A percentile compares a stretch with the other conserved stretches of the same genome.
These are phyloP conservation scores for Napeogenes sylphis DNA, from an alignment of 2,888 invertebrate genomes.

Conservation along the genomic window DNA sequence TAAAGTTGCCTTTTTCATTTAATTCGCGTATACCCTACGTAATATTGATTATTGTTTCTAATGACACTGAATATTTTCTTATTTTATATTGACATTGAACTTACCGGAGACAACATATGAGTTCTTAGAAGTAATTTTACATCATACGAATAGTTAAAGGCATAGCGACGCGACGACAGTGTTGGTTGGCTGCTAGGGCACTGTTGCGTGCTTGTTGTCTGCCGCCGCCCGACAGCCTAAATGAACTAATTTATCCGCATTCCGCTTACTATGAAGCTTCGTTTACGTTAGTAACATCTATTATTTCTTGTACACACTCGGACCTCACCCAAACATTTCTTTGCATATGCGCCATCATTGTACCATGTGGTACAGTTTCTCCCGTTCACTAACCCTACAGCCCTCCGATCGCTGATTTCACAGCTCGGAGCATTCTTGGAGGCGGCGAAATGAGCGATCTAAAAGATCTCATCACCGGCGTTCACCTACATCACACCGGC, in stretches of 20 bases:
- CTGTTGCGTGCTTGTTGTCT: slow-evolving; percentile 65
- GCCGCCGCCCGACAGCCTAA: slow-evolving; percentile 59
- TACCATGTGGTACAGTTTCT: slow-evolving; percentile 29
- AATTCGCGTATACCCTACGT: no score
- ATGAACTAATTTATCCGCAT: slow-evolving; percentile 58
- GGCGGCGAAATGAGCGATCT: slow-evolving; percentile 89
- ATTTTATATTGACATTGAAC: no score
- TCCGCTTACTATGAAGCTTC: slow-evolving; percentile 54
- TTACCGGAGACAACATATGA: neutral
- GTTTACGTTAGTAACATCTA: slow-evolving; percentile 60
- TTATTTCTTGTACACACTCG: slow-evolving; percentile 46
- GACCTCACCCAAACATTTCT: slow-evolving; percentile 58
- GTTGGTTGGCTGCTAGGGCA: slow-evolving; percentile 57
- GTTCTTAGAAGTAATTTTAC: neutral
- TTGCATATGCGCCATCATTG: slow-evolving; percentile 25
- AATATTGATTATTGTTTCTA: no score
- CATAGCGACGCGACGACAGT: slow-evolving; percentile 52
- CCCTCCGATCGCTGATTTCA: slow-evolving; percentile 79
- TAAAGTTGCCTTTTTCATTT: no score
- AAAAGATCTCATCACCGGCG: slow-evolving; percentile 91
- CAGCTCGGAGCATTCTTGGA: slow-evolving; percentile 87
- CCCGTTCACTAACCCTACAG: slow-evolving; percentile 72
- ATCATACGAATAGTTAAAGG: slow-evolving; percentile 33
- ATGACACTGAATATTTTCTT: no score
- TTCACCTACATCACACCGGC: slow-evolving; percentile 86